Evolutionary conservation across 2,113 vertebrate genomes (phyloP), one percentile per base, ranked within the genome.

Genomic region (Acinonyx jubatus): DNA sequence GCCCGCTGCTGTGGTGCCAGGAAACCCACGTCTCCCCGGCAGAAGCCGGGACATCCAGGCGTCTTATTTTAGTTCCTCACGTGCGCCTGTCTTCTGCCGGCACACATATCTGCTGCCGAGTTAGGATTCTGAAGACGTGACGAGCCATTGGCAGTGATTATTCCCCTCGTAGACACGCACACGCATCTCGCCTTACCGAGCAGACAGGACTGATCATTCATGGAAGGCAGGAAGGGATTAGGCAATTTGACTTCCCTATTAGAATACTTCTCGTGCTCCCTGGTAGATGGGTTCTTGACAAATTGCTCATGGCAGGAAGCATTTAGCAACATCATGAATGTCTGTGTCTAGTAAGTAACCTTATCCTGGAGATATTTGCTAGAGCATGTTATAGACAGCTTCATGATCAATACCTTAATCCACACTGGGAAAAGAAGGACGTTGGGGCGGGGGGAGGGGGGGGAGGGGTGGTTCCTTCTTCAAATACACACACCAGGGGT

Each of bases 281-380:
- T 29, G 0, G 85, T 85, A 86, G 89, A 57, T 94, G 48, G 52
- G 73, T 14, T 84, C 97, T 94, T 98, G 98, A 97, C 96, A 98
- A 97, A 97, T 91, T 31, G 0, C 91, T 98, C 36, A n/a, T 57
- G 96, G 97, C 95, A 98, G 91, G 0, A 0, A 93, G 76, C 78
- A 96, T 98, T 97, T 96, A 93, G 92, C 80, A 96, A 90, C 84
- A 83, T 94, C 87, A 38, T 89, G 95, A 98, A 97, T 96, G 89
- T 82, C 85, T 97, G 74, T 79, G 25, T 79, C 91, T 86, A 80
- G 95, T 12, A 90, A 94, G 69, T 55, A 91, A 88, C 57, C 41
- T 82, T 96, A 38, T 69, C 95, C 94, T 89, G 31, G 13, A 84
- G 97, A 48, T 93, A 97, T 96, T 97, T 98, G 90, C 91, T 94